Percentiles rank a stretch among this genome's conserved stretches.
Conservation (phyloP, 2,888 invertebrate species). For the Koerneria pararmatus region DNA sequence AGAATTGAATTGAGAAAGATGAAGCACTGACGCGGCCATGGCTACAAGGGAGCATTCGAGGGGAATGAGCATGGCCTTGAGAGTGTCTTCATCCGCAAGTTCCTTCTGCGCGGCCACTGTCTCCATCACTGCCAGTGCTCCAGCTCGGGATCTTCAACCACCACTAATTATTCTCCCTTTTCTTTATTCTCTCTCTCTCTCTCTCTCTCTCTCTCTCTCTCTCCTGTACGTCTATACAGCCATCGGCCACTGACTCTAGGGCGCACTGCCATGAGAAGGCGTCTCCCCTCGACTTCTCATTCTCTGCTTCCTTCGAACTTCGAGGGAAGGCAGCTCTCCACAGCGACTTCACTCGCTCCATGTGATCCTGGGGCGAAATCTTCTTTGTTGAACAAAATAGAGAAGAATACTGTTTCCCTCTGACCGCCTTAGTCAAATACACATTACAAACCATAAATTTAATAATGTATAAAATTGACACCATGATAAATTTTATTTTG, state of each 20-base stretch:
- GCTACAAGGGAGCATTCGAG: slow-evolving; percentile 35
- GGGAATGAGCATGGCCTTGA: slow-evolving; percentile 37
- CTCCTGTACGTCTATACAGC: too few relatives aligned
- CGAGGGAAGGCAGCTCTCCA: slow-evolving; percentile 98
- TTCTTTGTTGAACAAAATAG: too few relatives aligned
- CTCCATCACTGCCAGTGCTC: slow-evolving; percentile 74
- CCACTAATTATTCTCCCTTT: too few relatives aligned
- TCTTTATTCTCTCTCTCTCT: too few relatives aligned
- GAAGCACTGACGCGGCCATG: slow-evolving; percentile 34
- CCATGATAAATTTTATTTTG: too few relatives aligned
- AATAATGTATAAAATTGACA: too few relatives aligned
- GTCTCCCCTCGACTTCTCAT: slow-evolving; percentile 85
- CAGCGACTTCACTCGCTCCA: slow-evolving; percentile 85
- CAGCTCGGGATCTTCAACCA: slow-evolving; percentile 75
- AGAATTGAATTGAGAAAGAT: too few relatives aligned
- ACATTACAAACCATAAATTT: too few relatives aligned
- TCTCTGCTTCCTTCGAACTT: slow-evolving; percentile 90
- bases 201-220: too few relatives aligned
- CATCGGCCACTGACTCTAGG: slow-evolving; percentile 71
- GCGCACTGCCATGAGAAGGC: slow-evolving; percentile 92
- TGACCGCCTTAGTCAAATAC: too few relatives aligned
- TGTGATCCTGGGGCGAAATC: slow-evolving; percentile 64
- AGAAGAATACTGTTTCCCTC: too few relatives aligned
- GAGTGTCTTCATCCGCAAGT: slow-evolving; percentile 27
- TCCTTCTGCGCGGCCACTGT: slow-evolving; percentile 36